These are phyloP conservation scores for Pogonophryne albipinna DNA, from an alignment of 2,797 vertebrate genomes.

Conservation along the genomic window DNA sequence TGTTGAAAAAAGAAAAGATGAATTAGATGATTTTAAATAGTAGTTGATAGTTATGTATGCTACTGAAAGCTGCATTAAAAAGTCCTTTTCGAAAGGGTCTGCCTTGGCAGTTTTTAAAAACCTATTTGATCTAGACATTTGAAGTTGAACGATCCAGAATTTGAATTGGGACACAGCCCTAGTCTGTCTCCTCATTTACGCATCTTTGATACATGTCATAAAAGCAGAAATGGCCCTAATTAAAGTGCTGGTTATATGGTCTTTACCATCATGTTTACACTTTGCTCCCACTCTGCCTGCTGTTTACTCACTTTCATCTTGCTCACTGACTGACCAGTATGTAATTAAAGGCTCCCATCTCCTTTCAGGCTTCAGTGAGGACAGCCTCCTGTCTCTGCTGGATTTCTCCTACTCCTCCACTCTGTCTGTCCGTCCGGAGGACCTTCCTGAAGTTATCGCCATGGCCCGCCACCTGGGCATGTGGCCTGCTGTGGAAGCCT, in stretches of 20 bases:
- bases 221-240: conserved; percentile 36
- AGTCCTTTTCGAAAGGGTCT: background rate
- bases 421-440: conserved; percentile 80
- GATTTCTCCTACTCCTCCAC: conserved; percentile 90
- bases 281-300: conserved; percentile 25
- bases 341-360: conserved; percentile 39
- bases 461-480: conserved; percentile 89
- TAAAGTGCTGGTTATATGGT: conserved; percentile 47
- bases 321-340: conserved; percentile 37
- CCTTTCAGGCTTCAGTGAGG: conserved; percentile 83
- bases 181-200: conserved; percentile 19
- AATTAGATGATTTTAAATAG: too few species aligned
- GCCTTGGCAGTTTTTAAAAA: background rate
- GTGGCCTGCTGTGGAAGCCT: conserved; percentile 89
- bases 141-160: background rate
- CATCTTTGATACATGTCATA: conserved; percentile 34
- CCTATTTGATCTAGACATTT: background rate
- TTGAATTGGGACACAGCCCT: background rate
- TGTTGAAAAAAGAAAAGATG: too few species aligned
- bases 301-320: conserved; percentile 46
- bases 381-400: conserved; percentile 85
- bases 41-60: background rate
- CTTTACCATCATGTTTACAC: conserved; percentile 35
- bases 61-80: background rate
- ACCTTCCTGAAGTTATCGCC: conserved; percentile 85